Conservation (phyloP, 2,797 vertebrate species). For the Hapalemur alaotrensis region DNA sequence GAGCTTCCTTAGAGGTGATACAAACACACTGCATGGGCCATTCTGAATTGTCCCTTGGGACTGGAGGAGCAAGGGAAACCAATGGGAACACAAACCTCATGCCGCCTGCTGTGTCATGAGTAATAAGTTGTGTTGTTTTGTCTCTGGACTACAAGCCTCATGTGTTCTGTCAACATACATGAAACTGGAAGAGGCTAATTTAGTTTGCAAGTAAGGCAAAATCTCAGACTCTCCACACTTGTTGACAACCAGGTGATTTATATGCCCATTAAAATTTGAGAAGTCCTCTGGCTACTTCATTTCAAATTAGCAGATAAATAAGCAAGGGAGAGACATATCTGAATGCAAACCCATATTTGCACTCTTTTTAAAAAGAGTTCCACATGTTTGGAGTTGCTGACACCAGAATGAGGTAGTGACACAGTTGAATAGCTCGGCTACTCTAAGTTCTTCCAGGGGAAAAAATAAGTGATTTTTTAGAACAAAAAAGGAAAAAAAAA, state of each 20-base stretch:
- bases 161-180: neutral
- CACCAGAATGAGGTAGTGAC: neutral
- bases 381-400: neutral
- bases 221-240: neutral
- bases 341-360: neutral
- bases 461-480: neutral
- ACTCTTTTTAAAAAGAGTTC: neutral
- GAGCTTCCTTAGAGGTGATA: neutral
- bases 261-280: neutral
- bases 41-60: too few species aligned
- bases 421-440: neutral
- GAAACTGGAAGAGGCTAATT: neutral
- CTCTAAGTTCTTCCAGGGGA: neutral
- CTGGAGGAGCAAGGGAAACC: neutral
- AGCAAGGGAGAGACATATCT: neutral
- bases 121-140: neutral
- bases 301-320: neutral
- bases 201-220: neutral
- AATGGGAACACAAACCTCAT: neutral
- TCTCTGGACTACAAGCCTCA: neutral
- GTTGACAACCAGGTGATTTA: neutral
- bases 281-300: neutral
- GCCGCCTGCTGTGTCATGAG: neutral
- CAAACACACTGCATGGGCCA: neutral
- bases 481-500: fast-evolving